A percentile compares a stretch with the other conserved stretches of the same genome.
Evolutionary conservation across 2,113 vertebrate species (phyloP).

Genomic region (Thalassoma bifasciatum): DNA sequence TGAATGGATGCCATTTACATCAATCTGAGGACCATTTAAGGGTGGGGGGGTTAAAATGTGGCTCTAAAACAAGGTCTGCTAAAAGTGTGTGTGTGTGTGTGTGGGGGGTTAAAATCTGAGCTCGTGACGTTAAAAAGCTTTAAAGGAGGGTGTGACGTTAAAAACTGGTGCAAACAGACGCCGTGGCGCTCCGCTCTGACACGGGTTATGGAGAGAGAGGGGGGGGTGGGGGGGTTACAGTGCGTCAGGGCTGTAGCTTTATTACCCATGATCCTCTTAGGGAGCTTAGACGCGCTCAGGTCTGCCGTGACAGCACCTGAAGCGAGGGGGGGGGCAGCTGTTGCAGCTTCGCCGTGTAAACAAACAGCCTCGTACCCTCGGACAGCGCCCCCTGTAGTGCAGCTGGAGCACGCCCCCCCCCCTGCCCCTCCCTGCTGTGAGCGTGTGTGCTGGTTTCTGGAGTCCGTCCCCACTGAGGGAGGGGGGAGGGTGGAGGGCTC

Average conservation of each 20-base stretch:
- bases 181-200: slow-evolving; percentile 55
- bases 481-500: slow-evolving; percentile 57
- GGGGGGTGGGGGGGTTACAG: too few species aligned
- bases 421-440: too few species aligned
- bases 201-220: slow-evolving; percentile 20
- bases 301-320: slow-evolving; percentile 52
- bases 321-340: too few species aligned
- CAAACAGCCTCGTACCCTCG: slow-evolving; percentile 72
- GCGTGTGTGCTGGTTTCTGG: slow-evolving; percentile 77
- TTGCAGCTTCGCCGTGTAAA: slow-evolving; percentile 71
- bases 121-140: slow-evolving; percentile 29
- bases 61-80: slow-evolving; percentile 57
- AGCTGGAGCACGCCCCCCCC: slow-evolving; percentile 72
- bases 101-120: slow-evolving; percentile 41
- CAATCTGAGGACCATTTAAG: slow-evolving; percentile 57
- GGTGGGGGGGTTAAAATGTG: slow-evolving; percentile 36
- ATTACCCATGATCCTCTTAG: slow-evolving; percentile 79
- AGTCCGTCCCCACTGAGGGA: slow-evolving; percentile 65
- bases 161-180: slow-evolving; percentile 61
- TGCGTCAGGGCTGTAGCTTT: slow-evolving; percentile 78
- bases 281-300: slow-evolving; percentile 74
- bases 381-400: slow-evolving; percentile 67
- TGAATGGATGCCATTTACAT: slow-evolving; percentile 75
- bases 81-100: too few species aligned
- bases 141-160: slow-evolving; percentile 62